Evolutionary conservation across 2,888 invertebrate genomes (phyloP).

Genomic region (Thymelicus sylvestris): DNA sequence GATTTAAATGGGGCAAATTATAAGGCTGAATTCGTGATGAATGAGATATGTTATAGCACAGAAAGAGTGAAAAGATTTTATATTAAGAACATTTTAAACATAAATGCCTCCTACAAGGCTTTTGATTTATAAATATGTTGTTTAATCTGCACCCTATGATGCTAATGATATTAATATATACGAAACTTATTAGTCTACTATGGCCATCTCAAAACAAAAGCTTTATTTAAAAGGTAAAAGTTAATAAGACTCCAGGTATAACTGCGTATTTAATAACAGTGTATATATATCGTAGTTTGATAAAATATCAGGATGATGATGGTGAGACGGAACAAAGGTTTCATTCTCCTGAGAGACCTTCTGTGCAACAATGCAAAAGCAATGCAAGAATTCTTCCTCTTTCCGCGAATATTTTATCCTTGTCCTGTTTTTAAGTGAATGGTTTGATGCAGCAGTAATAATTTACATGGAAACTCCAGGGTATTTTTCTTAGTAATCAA

Average conservation of each 20-base stretch:
- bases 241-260: no score
- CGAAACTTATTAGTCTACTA: no score
- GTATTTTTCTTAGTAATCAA: background rate
- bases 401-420: slow-evolving; percentile 13
- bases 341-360: slow-evolving; percentile 27
- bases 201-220: no score
- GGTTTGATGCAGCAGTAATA: slow-evolving; percentile 23
- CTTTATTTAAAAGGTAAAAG: no score
- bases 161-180: no score
- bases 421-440: slow-evolving; percentile 14
- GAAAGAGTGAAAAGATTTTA: slow-evolving; percentile 4
- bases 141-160: no score
- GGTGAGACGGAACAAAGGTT: slow-evolving; percentile 28
- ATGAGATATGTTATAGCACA: background rate
- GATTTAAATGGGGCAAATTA: slow-evolving; percentile 27
- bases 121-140: no score
- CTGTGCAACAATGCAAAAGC: slow-evolving; percentile 17
- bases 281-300: background rate
- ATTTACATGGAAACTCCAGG: slow-evolving; percentile 14
- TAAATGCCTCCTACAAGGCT: background rate
- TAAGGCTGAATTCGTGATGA: background rate
- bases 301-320: slow-evolving; percentile 24
- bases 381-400: slow-evolving; percentile 27
- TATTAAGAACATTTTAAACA: background rate
- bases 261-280: background rate